Conservation (phyloP, 2,113 vertebrate genomes). For the Lipotes vexillifer region DNA sequence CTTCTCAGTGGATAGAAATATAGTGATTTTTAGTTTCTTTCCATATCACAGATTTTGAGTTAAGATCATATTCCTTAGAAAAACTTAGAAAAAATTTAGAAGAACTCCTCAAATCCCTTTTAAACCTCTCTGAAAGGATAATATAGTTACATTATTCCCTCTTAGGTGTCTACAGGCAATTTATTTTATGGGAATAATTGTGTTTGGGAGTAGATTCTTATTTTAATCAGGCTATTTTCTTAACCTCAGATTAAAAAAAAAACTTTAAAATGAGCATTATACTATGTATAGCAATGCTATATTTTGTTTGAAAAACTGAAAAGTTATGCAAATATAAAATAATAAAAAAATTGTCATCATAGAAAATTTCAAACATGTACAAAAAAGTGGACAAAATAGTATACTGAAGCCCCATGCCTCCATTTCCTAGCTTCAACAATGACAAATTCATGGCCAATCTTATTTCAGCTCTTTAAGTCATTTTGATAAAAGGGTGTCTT, state of each 20-base stretch:
- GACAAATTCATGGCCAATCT: neutral
- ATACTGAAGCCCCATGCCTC: neutral
- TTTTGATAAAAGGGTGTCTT: constrained; percentile 3
- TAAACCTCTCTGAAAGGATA: neutral
- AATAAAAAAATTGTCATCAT: neutral
- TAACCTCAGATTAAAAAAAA: neutral
- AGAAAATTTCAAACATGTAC: neutral
- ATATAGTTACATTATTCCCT: neutral
- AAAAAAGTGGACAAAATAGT: neutral
- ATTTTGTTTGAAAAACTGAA: constrained; percentile 29
- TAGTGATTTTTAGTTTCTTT: neutral
- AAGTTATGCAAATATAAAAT: neutral
- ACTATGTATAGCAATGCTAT: neutral
- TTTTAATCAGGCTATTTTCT: neutral
- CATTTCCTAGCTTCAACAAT: neutral
- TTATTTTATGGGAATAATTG: neutral
- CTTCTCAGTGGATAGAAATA: neutral
- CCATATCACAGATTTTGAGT: neutral
- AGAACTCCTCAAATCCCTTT: neutral
- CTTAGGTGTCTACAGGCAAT: neutral
- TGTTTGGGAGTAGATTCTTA: neutral
- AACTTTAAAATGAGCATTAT: neutral
- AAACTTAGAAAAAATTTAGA: neutral
- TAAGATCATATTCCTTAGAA: neutral
- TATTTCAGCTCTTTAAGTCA: neutral